Evolutionary conservation across 1,140 invertebrate genomes (phyloP).

Genomic region (Ceratina japonica): DNA sequence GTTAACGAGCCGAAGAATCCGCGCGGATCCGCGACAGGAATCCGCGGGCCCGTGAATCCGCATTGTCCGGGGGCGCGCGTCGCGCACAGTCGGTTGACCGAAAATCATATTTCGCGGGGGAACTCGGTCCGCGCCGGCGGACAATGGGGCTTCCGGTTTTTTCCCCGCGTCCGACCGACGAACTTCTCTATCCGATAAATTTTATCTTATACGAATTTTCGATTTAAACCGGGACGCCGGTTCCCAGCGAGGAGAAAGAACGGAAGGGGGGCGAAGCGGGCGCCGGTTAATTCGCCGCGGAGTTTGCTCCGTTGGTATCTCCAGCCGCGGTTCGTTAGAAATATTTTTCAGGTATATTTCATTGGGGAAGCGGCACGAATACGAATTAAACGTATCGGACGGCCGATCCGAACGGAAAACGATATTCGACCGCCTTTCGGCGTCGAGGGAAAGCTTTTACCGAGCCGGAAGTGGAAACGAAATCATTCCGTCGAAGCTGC

Average conservation of each 20-base stretch:
- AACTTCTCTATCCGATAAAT: slow-evolving; percentile 53
- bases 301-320: not conserved
- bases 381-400: slow-evolving; percentile 36
- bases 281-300: not conserved
- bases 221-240: not conserved
- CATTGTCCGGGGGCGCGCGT: slow-evolving; percentile 38
- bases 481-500: slow-evolving; percentile 20
- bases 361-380: no score
- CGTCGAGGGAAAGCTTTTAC: not conserved
- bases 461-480: not conserved
- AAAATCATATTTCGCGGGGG: slow-evolving; percentile 65
- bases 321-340: not conserved
- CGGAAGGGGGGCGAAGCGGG: not conserved
- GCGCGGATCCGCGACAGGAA: slow-evolving; percentile 18
- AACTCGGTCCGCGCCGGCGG: slow-evolving; percentile 24
- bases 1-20: slow-evolving; percentile 33
- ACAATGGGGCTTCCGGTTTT: slow-evolving; percentile 61
- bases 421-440: slow-evolving; percentile 4
- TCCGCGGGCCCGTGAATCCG: slow-evolving; percentile 16
- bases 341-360: no score
- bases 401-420: slow-evolving; percentile 15
- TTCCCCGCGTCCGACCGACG: slow-evolving; percentile 31
- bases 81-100: slow-evolving; percentile 42
- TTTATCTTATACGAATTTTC: slow-evolving; percentile 10
- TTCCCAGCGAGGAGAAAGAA: not conserved